These are phyloP conservation scores for Raphicerus campestris DNA, from an alignment of 2,113 vertebrate species.

Conservation along the genomic window DNA sequence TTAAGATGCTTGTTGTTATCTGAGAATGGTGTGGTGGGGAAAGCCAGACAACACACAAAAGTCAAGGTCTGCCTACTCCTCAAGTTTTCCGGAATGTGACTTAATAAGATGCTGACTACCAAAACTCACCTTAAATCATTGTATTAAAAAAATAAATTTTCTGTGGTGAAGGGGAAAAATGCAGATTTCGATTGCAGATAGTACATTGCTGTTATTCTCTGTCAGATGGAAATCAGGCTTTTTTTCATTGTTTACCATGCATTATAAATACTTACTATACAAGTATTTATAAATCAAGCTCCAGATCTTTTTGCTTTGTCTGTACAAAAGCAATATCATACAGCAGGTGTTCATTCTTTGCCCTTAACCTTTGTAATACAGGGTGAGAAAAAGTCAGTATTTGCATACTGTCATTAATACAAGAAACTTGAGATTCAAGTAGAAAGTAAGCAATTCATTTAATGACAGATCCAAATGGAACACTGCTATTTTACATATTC, in stretches of 20 bases:
- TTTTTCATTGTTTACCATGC: neutral
- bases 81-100: neutral
- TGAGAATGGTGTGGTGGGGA: neutral
- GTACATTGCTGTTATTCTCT: neutral
- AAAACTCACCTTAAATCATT: neutral
- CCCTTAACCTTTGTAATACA: neutral
- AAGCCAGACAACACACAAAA: neutral
- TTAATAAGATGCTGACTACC: neutral
- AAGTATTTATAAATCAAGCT: slow-evolving; percentile 44
- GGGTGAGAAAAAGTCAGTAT: slow-evolving; percentile 6
- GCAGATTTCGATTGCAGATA: neutral
- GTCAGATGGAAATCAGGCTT: neutral
- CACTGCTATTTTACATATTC: neutral
- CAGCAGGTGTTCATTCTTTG: slow-evolving; percentile 41
- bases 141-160: neutral
- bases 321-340: slow-evolving; percentile 12
- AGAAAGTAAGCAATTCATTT: slow-evolving; percentile 10
- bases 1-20: neutral
- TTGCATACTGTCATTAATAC: slow-evolving; percentile 23
- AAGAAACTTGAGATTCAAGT: slow-evolving; percentile 29
- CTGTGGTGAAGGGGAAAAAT: neutral
- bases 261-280: neutral
- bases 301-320: slow-evolving; percentile 10
- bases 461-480: neutral
- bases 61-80: neutral